Conservation (phyloP, 2,888 invertebrate genomes). For the Rhyacophila evoluta region DNA sequence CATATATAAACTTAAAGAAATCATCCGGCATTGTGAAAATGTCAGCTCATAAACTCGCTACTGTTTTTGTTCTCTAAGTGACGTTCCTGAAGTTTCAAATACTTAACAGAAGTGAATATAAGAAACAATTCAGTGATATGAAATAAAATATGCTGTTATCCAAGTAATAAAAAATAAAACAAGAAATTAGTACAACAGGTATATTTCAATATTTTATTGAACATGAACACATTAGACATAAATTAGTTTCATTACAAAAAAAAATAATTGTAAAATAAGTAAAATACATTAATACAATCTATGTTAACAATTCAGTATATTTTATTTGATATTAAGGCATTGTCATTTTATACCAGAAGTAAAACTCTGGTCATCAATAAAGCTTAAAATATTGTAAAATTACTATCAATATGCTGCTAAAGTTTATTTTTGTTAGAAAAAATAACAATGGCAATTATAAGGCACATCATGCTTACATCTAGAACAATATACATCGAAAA, state of each 20-base stretch:
- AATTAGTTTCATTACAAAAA: conserved; percentile 23
- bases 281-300: conserved; percentile 5
- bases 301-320: not conserved
- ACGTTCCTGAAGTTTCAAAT: too few species aligned
- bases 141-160: not conserved
- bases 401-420: not conserved
- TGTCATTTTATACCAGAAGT: conserved; percentile 13
- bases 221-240: conserved; percentile 17
- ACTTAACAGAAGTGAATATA: too few species aligned
- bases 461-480: not conserved
- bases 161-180: not conserved
- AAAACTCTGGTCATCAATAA: not conserved
- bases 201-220: conserved; percentile 17
- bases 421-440: conserved; percentile 16
- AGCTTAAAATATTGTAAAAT: not conserved
- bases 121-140: not conserved
- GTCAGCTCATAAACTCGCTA: conserved; percentile 33
- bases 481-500: conserved; percentile 10
- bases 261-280: conserved; percentile 13
- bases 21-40: conserved; percentile 72
- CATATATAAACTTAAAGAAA: conserved; percentile 76
- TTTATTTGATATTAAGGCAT: conserved; percentile 11
- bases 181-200: not conserved
- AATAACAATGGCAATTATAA: conserved; percentile 17
- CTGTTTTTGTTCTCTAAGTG: not conserved